Evolutionary conservation across 2,888 invertebrate genomes (phyloP), one percentile per base, ranked within the genome.

Genomic region (Pheosia gnoma): DNA sequence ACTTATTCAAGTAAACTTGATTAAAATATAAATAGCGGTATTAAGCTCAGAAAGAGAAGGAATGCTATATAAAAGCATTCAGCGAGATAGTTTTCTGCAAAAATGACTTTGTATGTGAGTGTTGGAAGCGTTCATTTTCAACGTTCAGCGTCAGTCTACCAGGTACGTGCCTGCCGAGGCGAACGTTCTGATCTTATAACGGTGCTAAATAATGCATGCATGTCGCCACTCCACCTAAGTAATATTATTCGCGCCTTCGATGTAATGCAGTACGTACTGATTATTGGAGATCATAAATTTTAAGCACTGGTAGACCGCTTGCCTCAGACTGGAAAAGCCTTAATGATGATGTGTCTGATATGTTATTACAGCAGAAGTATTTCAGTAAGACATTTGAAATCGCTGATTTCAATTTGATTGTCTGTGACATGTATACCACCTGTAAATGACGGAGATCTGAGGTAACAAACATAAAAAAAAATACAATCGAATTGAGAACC

Each of bases 151-250:
- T 61, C 62, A 59, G 41, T 67, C 65, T 67, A 65, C 61, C 41
- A 38, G 57, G 51, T 60, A 74, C 72, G 72, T 69, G 73, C 67
- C 66, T 59, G 59, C 51, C 60, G 72, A 49, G 11, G 38, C 54
- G 49, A 74, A 67, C 66, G 63, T 76, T 76, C 75, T 74, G 66
- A 72, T 72, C 64, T 68, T 74, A 67, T 65, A 60, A 67, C 61
- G 59, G 55, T 58, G 70, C 75, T 66, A 70, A 68, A 69, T 59
- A 59, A 52, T 57, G 58, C 62, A 67, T 59, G 60, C 38, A 63
- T 67, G 66, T 66, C 13, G 38, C 25, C 55, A n/a, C 39, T 39
- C 55, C n/a, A 39, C 38, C 53, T 55, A 13, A 56, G 53, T 62
- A 56, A 58, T 52, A 41, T 57, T 62, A 60, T 62, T 63, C 57